A percentile compares a stretch with the other conserved stretches of the same genome.
phyloP scores from a whole-genome alignment of 1,140 invertebrate genomes.

The Drosophila lacertosa region DNA sequence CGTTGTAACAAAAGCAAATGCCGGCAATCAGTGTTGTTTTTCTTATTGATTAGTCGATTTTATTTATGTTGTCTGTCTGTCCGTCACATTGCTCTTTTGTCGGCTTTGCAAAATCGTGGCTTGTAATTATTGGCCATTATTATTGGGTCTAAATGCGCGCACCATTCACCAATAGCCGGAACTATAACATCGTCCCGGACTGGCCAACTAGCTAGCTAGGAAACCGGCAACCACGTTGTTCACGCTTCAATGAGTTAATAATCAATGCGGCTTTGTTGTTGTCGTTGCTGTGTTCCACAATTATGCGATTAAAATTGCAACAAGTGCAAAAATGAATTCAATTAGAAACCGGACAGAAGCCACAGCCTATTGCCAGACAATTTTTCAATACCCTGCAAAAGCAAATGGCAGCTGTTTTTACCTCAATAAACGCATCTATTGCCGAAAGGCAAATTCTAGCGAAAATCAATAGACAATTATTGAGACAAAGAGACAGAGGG shows the following conservation, averaged over 20 bases:
- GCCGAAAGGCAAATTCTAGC: constrained; percentile 55
- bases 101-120: constrained; percentile 73
- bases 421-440: constrained; percentile 1
- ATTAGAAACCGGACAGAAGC: constrained; percentile 45
- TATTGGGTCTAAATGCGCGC: constrained; percentile 54
- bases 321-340: constrained; percentile 71
- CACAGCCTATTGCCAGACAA: constrained; percentile 20
- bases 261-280: constrained; percentile 36
- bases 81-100: constrained; percentile 35
- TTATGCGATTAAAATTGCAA: constrained; percentile 63
- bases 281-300: constrained; percentile 36
- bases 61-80: constrained; percentile 53
- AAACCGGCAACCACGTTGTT: constrained; percentile 40
- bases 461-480: constrained; percentile 20
- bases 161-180: constrained; percentile 66
- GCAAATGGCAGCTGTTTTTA: constrained; percentile 44
- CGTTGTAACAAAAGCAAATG: constrained; percentile 26
- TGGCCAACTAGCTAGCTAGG: constrained; percentile 56
- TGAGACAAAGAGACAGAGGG: not conserved
- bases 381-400: constrained; percentile 12
- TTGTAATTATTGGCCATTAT: constrained; percentile 78
- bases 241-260: constrained; percentile 67
- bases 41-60: constrained; percentile 70
- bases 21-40: constrained; percentile 55
- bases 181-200: constrained; percentile 43